Conservation (phyloP, 2,888 invertebrate species). For the Thelaira solivaga region DNA sequence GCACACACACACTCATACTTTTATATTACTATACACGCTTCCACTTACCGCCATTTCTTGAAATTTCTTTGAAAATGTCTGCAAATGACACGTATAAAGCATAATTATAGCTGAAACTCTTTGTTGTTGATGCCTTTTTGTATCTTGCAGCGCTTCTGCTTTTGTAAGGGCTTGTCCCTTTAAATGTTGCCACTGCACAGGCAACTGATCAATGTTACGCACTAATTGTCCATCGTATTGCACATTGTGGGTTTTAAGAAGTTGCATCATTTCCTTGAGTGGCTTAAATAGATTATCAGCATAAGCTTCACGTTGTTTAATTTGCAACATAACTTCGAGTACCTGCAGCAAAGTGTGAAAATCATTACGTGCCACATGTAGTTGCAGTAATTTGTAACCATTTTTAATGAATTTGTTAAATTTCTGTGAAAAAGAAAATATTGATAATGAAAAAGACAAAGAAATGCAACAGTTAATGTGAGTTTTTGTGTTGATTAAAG, state of each 20-base stretch:
- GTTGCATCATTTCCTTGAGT: constrained; percentile 88
- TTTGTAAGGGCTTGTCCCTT: constrained; percentile 89
- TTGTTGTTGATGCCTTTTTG: constrained; percentile 91
- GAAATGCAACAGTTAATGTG: neutral
- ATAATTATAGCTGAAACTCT: constrained; percentile 88
- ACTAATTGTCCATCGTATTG: constrained; percentile 89
- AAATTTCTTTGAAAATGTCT: constrained; percentile 87
- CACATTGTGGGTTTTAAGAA: constrained; percentile 90
- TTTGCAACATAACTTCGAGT: constrained; percentile 85
- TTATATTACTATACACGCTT: no score
- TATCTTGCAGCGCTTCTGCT: constrained; percentile 90
- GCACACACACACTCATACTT: neutral
- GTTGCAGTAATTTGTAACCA: constrained; percentile 84
- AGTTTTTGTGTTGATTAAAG: no score
- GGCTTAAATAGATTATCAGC: constrained; percentile 95
- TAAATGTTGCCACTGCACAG: constrained; percentile 90
- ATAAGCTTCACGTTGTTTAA: constrained; percentile 85
- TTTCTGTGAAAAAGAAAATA: constrained; percentile 77
- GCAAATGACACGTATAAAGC: constrained; percentile 87
- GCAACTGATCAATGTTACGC: constrained; percentile 89
- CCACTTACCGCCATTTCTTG: constrained; percentile 74
- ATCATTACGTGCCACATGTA: constrained; percentile 87
- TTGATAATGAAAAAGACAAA: neutral
- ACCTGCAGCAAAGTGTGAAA: constrained; percentile 89
- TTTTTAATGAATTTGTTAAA: constrained; percentile 87